phyloP scores from a whole-genome alignment of 2,797 vertebrate genomes.

The Enteromius mattozi region DNA sequence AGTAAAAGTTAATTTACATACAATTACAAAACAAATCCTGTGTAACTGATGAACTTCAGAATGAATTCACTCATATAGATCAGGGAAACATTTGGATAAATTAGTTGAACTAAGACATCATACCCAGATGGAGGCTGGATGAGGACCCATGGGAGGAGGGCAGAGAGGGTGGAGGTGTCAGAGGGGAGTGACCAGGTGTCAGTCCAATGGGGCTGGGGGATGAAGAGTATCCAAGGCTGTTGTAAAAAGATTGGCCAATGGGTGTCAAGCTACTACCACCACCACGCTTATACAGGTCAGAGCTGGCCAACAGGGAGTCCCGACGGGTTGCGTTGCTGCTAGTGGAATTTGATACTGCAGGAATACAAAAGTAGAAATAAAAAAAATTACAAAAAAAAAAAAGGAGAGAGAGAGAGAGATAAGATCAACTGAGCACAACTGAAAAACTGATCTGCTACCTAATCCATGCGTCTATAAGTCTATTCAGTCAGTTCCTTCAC shows the following conservation, averaged over 20 bases:
- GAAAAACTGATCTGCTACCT: neutral
- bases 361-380: neutral
- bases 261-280: slow-evolving; percentile 95
- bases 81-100: slow-evolving; percentile 15
- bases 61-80: neutral
- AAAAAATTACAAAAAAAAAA: neutral
- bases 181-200: slow-evolving; percentile 96
- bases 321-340: slow-evolving; percentile 95
- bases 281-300: slow-evolving; percentile 96
- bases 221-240: slow-evolving; percentile 98
- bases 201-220: slow-evolving; percentile 98
- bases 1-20: too few species aligned
- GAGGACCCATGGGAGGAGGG: slow-evolving; percentile 98
- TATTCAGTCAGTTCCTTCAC: neutral
- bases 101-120: slow-evolving; percentile 2
- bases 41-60: too few species aligned
- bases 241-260: slow-evolving; percentile 98
- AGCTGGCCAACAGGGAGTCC: slow-evolving; percentile 95
- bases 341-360: slow-evolving; percentile 91
- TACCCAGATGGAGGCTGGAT: slow-evolving; percentile 98
- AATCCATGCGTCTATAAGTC: neutral
- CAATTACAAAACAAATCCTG: too few species aligned
- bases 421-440: neutral
- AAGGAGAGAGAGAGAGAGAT: neutral
- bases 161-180: slow-evolving; percentile 95